A percentile compares a stretch with the other conserved stretches of the same genome.
Conservation (phyloP, 2,797 vertebrate species). For the Hyperoplus immaculatus region DNA sequence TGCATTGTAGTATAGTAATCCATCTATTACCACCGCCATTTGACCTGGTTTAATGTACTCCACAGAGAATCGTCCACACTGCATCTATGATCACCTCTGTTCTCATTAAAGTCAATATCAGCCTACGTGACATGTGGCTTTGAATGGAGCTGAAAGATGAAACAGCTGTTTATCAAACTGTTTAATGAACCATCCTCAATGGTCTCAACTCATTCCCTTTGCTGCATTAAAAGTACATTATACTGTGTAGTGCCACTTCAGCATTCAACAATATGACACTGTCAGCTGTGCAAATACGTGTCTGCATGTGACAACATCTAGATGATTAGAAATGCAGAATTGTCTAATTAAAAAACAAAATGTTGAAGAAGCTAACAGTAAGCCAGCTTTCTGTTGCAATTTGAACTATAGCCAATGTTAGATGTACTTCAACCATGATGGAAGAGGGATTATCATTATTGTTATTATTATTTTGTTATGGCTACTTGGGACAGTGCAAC, state of each 20-base stretch:
- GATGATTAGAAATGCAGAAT: neutral
- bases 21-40: conserved; percentile 65
- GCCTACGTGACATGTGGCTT: conserved; percentile 39
- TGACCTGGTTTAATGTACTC: conserved; percentile 78
- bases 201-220: conserved; percentile 17
- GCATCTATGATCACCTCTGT: conserved; percentile 60
- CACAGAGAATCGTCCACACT: conserved; percentile 66
- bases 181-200: conserved; percentile 35
- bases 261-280: conserved; percentile 4
- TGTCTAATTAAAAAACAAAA: neutral
- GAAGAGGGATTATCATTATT: neutral
- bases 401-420: neutral
- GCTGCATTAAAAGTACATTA: conserved; percentile 29
- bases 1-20: conserved; percentile 67
- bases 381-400: neutral
- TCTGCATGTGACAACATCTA: neutral
- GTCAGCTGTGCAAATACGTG: neutral
- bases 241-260: conserved; percentile 16
- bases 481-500: neutral
- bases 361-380: neutral
- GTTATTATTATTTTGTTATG: neutral
- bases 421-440: neutral
- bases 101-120: conserved; percentile 70
- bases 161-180: conserved; percentile 41
- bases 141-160: conserved; percentile 46